Evolutionary conservation across 1,140 invertebrate species (phyloP).

Genomic region (Drosophila eugracilis): DNA sequence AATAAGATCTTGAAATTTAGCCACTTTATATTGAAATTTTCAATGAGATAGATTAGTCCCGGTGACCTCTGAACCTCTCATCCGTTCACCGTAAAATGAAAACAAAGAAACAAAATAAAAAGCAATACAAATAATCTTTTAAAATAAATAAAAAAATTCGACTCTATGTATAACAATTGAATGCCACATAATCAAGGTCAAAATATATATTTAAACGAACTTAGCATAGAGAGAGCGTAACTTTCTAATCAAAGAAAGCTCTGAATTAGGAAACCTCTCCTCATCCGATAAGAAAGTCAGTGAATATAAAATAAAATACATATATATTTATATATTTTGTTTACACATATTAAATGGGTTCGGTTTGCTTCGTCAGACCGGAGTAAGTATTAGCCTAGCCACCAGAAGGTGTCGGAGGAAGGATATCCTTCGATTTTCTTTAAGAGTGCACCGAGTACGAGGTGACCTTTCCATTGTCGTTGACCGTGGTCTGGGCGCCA

Average conservation of each 20-base stretch:
- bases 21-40: constrained; percentile 28
- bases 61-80: constrained; percentile 46
- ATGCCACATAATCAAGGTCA: constrained; percentile 5
- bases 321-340: constrained; percentile 41
- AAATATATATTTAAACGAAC: constrained; percentile 28
- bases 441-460: constrained; percentile 86
- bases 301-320: constrained; percentile 32
- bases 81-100: constrained; percentile 14
- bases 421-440: background rate
- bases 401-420: background rate
- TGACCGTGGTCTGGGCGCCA: constrained; percentile 88
- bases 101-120: constrained; percentile 21
- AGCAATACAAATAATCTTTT: constrained; percentile 25
- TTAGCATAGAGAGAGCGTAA: constrained; percentile 36
- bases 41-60: constrained; percentile 27
- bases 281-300: constrained; percentile 45
- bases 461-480: constrained; percentile 90
- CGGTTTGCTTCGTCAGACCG: constrained; percentile 1
- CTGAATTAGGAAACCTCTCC: background rate
- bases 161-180: constrained; percentile 9
- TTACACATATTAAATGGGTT: constrained; percentile 34
- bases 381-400: background rate
- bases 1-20: constrained; percentile 1
- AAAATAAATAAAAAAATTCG: constrained; percentile 1
- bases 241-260: constrained; percentile 72